A percentile compares a stretch with the other conserved stretches of the same genome.
These are phyloP conservation scores for Campylorhamphus procurvoides DNA, from an alignment of 2,113 vertebrate species.

Conservation along the genomic window DNA sequence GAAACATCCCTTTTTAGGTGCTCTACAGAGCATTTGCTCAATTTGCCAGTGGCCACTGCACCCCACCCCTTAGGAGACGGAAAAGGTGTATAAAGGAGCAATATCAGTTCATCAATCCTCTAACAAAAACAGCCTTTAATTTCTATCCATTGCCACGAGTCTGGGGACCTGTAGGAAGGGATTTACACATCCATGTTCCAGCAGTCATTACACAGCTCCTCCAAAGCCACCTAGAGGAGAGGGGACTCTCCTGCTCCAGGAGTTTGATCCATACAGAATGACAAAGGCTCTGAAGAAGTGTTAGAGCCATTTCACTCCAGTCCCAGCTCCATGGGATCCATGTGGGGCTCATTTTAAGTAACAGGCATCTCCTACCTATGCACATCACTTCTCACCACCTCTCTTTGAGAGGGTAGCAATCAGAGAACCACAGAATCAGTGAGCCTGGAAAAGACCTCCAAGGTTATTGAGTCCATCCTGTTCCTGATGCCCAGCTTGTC, in stretches of 20 bases:
- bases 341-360: not conserved
- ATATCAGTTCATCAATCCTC: not conserved
- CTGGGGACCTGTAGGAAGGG: not conserved
- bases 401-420: not conserved
- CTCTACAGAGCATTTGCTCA: not conserved
- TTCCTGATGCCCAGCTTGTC: too few species aligned
- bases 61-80: not conserved
- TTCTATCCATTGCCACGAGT: not conserved
- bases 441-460: not conserved
- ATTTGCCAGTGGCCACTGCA: not conserved
- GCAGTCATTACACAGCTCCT: not conserved
- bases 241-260: not conserved
- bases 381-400: too few species aligned
- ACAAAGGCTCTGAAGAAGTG: not conserved
- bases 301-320: not conserved
- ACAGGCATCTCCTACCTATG: not conserved
- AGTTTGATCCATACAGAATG: accelerated
- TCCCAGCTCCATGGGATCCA: accelerated
- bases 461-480: accelerated
- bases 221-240: not conserved
- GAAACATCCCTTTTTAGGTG: not conserved
- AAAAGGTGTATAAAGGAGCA: not conserved
- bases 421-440: not conserved
- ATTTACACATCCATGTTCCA: not conserved
- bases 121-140: not conserved